Evolutionary conservation across 1,140 invertebrate species (phyloP).

Genomic region (Drosophila teissieri): DNA sequence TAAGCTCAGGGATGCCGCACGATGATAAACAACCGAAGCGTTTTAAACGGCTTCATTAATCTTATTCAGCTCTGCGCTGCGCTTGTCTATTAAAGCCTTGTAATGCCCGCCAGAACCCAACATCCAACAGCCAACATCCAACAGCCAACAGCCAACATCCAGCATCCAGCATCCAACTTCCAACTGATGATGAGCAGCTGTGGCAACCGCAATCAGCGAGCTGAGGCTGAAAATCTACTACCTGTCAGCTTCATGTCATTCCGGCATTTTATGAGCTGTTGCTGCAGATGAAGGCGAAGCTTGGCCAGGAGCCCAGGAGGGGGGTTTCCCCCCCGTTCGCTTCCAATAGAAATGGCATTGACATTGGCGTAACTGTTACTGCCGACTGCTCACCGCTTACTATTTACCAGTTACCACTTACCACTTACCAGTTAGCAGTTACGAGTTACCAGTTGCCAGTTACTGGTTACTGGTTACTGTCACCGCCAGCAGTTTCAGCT

Average conservation of each 20-base stretch:
- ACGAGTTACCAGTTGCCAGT: constrained; percentile 17
- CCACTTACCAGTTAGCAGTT: constrained; percentile 21
- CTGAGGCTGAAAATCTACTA: constrained; percentile 72
- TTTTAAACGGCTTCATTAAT: constrained; percentile 84
- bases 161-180: constrained; percentile 10
- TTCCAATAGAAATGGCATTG: constrained; percentile 46
- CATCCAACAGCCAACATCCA: constrained; percentile 2
- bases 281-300: constrained; percentile 20
- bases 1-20: constrained; percentile 63
- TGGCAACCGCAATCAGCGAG: constrained; percentile 63
- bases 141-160: neutral
- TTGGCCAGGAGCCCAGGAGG: too few species aligned
- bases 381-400: constrained; percentile 21
- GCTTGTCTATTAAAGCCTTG: constrained; percentile 81
- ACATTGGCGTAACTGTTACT: constrained; percentile 47
- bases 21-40: constrained; percentile 83
- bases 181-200: constrained; percentile 62
- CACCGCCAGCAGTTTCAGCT: constrained; percentile 23
- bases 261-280: constrained; percentile 78
- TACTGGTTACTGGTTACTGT: constrained; percentile 26
- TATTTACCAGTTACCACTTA: constrained; percentile 11
- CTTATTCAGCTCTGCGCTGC: constrained; percentile 77
- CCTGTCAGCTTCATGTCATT: constrained; percentile 79
- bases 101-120: constrained; percentile 55
- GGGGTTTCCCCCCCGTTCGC: constrained; percentile 4